Evolutionary conservation across 2,113 vertebrate genomes (phyloP), one percentile per base, ranked within the genome.

Genomic region (Nesospiza acunhae): DNA sequence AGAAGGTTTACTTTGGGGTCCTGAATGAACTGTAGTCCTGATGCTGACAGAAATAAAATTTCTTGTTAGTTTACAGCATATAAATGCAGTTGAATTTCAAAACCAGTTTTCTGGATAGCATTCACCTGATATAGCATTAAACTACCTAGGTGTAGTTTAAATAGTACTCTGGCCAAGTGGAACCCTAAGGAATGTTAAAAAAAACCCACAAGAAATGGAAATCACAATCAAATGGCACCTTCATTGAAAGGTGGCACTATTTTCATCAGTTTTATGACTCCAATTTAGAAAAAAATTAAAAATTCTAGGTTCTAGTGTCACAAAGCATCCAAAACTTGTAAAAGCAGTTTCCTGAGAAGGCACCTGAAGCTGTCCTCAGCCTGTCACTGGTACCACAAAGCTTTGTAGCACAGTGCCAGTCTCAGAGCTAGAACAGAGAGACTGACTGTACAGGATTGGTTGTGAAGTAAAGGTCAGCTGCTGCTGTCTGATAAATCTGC

Each of bases 401-500:
- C 88, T 63, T 28, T 49, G 60, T 27, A 68, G 58, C 14, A 2
- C 21, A 9, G 24, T 31, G 10, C 50, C 63, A 46, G 22, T 35
- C 85, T 24, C 63, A 11, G 49, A 70, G 86, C 24, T 0, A 21
- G 55, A 85, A 18, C 41, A 28, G 28, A 1, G 28, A 53, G 49
- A 18, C 2, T 39, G 42, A 15, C 37, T 37, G 18, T 35, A 3
- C n/a, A 11, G 59, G 18, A 5, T 7, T 31, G 30, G 63, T 24
- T 68, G n/a, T 52, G 77, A 74, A 77, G 67, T 3, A 15, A 78
- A 87, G 86, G 67, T 74, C 56, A 52, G 9, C 35, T 68, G 90
- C 27, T 94, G 77, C 56, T 27, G 4, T 27, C 80, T 89, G 74
- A 53, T 46, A 56, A 72, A 87, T 79, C 86, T 89, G 87, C 60